A percentile compares a stretch with the other conserved stretches of the same genome.
These are phyloP conservation scores for Parauchenoglanis punctatus DNA, from an alignment of 2,797 vertebrate species.

Conservation along the genomic window DNA sequence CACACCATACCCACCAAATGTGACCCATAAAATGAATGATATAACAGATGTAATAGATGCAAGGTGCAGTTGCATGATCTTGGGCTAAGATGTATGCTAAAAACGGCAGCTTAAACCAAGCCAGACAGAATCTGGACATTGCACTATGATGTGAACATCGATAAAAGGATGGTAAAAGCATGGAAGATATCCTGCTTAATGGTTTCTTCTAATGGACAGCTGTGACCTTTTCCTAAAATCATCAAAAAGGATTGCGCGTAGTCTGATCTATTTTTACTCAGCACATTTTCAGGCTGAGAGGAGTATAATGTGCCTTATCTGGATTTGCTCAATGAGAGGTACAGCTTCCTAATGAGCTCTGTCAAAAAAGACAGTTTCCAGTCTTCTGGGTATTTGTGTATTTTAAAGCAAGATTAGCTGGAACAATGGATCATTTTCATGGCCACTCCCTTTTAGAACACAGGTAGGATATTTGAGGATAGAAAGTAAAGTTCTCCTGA, in stretches of 20 bases:
- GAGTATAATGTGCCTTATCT: conserved; percentile 57
- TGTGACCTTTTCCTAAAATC: conserved; percentile 6
- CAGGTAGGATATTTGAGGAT: conserved; percentile 44
- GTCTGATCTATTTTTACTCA: conserved; percentile 47
- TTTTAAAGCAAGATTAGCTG: conserved; percentile 31
- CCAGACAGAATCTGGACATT: conserved; percentile 12
- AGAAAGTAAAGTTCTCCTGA: neutral
- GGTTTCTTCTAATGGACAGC: neutral
- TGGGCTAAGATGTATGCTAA: neutral
- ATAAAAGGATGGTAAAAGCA: conserved; percentile 23
- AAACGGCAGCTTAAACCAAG: conserved; percentile 25
- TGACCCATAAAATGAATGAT: conserved; percentile 24
- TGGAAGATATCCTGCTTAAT: conserved; percentile 16
- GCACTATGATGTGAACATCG: neutral
- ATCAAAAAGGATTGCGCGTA: conserved; percentile 2
- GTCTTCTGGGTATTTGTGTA: conserved; percentile 37
- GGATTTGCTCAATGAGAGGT: conserved; percentile 53
- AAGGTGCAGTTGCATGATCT: conserved; percentile 28
- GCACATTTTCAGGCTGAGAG: conserved; percentile 60
- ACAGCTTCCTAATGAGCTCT: conserved; percentile 38
- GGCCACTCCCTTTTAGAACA: conserved; percentile 31
- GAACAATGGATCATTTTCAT: conserved; percentile 34
- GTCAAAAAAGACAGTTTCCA: conserved; percentile 6
- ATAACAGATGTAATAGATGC: conserved; percentile 36
- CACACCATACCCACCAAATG: conserved; percentile 22